A percentile compares a stretch with the other conserved stretches of the same genome.
These are phyloP conservation scores for human (Homo sapiens) DNA, from an alignment of 2,113 vertebrate species.

Conservation along the genomic window GRCh38 chr18:43135001-43135500, in stretches of 20 bases:
- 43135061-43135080: neutral
- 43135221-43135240: neutral
- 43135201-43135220: neutral
- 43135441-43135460: neutral
- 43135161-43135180: neutral
- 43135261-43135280: neutral
- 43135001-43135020: neutral
- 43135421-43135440: neutral
- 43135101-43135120: neutral
- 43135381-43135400: neutral
- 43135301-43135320: neutral
- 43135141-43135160: neutral
- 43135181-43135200: neutral
- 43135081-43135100: neutral
- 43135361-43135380: neutral
- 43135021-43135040: neutral
- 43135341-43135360: neutral
- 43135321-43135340: neutral
- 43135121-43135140: rapidly evolving
- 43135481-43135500: neutral
- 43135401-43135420: neutral
- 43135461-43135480: neutral
- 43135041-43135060: neutral
- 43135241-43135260: neutral
- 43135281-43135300: neutral